phyloP scores from a whole-genome alignment of 2,797 vertebrate species.

The Morus bassanus region DNA sequence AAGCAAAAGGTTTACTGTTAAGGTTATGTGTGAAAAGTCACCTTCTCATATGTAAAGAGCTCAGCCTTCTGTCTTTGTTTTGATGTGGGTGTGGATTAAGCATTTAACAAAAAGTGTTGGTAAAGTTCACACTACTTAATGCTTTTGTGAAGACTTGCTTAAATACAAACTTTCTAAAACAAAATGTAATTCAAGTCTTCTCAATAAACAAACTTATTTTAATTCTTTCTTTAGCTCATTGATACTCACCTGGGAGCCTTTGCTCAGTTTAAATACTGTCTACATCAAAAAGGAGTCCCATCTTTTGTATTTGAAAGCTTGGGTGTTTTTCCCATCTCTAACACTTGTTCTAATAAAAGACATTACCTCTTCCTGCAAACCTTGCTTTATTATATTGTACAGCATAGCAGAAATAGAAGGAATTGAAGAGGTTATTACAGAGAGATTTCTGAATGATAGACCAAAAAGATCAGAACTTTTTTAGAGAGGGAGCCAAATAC shows the following conservation, averaged over 20 bases:
- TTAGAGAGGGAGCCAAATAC: neutral
- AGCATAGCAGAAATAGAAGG: neutral
- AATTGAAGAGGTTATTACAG: neutral
- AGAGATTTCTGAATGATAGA: neutral
- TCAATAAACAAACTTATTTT: constrained; percentile 15
- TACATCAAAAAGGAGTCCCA: neutral
- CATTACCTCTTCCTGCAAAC: neutral
- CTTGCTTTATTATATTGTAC: neutral
- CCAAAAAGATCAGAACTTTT: neutral
- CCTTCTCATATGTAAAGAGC: constrained; percentile 58
- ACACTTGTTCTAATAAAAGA: neutral
- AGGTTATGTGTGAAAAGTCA: constrained; percentile 60
- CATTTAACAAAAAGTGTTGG: constrained; percentile 25
- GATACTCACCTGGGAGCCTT: constrained; percentile 4
- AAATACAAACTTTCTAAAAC: constrained; percentile 3
- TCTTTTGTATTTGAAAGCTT: neutral
- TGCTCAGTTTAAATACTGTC: neutral
- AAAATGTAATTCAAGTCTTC: neutral
- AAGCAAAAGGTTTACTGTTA: constrained; percentile 49
- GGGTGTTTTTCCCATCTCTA: neutral
- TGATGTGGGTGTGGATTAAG: constrained; percentile 59
- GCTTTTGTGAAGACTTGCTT: constrained; percentile 19
- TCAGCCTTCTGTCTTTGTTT: constrained; percentile 55
- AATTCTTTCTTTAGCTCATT: neutral
- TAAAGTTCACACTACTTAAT: constrained; percentile 49